Evolutionary conservation across 1,140 invertebrate species (phyloP).

Genomic region (Drosophila obscura): DNA sequence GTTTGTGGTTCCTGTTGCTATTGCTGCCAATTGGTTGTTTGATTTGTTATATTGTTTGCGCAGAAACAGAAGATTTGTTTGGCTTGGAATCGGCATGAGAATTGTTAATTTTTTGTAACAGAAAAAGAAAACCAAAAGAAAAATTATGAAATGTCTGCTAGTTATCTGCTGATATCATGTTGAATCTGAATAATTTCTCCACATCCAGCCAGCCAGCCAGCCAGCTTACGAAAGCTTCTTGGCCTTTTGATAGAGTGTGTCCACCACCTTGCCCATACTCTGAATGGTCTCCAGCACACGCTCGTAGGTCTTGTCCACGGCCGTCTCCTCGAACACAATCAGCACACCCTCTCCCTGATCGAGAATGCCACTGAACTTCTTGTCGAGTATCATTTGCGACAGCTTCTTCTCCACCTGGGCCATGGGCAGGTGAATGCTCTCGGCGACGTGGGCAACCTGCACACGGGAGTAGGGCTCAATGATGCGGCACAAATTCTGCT

Average conservation of each 20-base stretch:
- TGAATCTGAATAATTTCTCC: conserved; percentile 37
- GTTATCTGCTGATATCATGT: conserved; percentile 64
- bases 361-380: conserved; percentile 97
- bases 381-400: conserved; percentile 99
- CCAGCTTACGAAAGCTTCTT: conserved; percentile 96
- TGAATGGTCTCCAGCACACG: conserved; percentile 98
- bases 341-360: conserved; percentile 99
- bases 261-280: conserved; percentile 99
- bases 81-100: conserved; percentile 13
- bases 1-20: conserved; percentile 40
- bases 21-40: conserved; percentile 31
- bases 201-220: background rate
- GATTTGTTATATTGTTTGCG: conserved; percentile 38
- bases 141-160: conserved; percentile 58
- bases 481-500: conserved; percentile 99
- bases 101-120: conserved; percentile 18
- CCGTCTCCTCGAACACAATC: conserved; percentile 97
- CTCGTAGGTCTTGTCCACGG: conserved; percentile 98
- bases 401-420: conserved; percentile 98
- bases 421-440: conserved; percentile 94
- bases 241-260: conserved; percentile 98
- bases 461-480: conserved; percentile 99
- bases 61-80: conserved; percentile 55
- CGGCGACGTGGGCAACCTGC: conserved; percentile 93
- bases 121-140: conserved; percentile 42